phyloP scores from a whole-genome alignment of 2,888 invertebrate species.

The Eugnorisma glareosa region DNA sequence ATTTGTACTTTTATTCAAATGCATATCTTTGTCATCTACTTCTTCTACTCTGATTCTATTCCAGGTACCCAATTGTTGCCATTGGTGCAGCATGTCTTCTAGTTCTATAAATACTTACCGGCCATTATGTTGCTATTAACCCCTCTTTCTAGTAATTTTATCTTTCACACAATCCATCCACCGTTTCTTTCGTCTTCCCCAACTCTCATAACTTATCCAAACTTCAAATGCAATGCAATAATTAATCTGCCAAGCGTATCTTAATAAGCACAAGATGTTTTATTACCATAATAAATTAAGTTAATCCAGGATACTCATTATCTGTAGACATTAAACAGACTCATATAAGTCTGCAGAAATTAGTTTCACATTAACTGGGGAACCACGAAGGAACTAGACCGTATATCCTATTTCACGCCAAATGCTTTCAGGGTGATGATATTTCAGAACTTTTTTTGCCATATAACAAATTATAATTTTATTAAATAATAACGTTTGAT shows the following conservation, averaged over 20 bases:
- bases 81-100: too few relatives aligned
- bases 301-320: constrained; percentile 31
- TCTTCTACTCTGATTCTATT: neutral
- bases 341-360: constrained; percentile 14
- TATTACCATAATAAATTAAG: constrained; percentile 17
- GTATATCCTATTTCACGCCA: constrained; percentile 35
- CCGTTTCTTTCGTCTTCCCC: too few relatives aligned
- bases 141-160: too few relatives aligned
- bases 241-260: neutral
- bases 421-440: constrained; percentile 28
- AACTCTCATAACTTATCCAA: too few relatives aligned
- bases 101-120: too few relatives aligned
- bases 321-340: constrained; percentile 25
- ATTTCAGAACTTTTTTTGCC: neutral
- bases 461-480: constrained; percentile 1
- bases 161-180: too few relatives aligned
- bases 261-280: constrained; percentile 14
- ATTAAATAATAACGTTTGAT: neutral
- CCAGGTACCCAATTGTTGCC: neutral
- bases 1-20: neutral
- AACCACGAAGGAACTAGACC: constrained; percentile 12
- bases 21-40: neutral
- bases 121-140: too few relatives aligned
- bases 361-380: constrained; percentile 23
- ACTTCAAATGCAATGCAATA: neutral